Percentiles rank a stretch among this genome's conserved stretches.
Evolutionary conservation across 2,888 invertebrate species (phyloP).

Genomic region (Apantesis nais): DNA sequence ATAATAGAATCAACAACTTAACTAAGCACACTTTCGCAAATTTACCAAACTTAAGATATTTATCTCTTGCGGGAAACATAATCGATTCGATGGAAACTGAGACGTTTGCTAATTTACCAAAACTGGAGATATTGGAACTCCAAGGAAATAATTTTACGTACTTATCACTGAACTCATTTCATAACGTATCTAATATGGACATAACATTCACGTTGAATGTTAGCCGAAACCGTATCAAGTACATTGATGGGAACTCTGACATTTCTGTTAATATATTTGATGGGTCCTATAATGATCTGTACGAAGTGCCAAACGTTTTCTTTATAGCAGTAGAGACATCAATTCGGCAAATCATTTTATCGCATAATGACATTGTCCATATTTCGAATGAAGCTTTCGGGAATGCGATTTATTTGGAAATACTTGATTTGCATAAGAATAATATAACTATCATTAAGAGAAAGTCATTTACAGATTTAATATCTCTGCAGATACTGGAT

Average conservation of each 20-base stretch:
- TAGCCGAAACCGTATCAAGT: conserved; percentile 88
- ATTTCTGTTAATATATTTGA: conserved; percentile 89
- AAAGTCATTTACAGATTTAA: conserved; percentile 91
- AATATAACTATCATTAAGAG: conserved; percentile 89
- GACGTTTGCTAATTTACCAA: conserved; percentile 91
- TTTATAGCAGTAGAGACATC: conserved; percentile 87
- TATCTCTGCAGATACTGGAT: conserved; percentile 91
- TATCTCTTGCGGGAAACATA: conserved; percentile 94
- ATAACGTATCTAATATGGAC: conserved; percentile 88
- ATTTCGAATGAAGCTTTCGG: conserved; percentile 91
- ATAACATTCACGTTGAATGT: conserved; percentile 90
- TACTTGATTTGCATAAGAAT: conserved; percentile 90
- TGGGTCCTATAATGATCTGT: conserved; percentile 88
- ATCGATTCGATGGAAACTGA: conserved; percentile 90
- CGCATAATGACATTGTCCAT: conserved; percentile 89
- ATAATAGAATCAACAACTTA: conserved; percentile 90
- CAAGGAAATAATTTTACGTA: conserved; percentile 91
- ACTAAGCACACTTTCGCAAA: conserved; percentile 90
- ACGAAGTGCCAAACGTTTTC: conserved; percentile 87
- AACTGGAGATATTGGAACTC: conserved; percentile 91
- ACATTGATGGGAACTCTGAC: conserved; percentile 77
- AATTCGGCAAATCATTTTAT: conserved; percentile 89
- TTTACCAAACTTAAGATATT: conserved; percentile 91
- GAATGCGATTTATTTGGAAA: conserved; percentile 89
- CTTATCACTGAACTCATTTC: conserved; percentile 88